Conservation (phyloP, 37 sponge, comb jelly and placozoan genomes). For the Spongia lamella region DNA sequence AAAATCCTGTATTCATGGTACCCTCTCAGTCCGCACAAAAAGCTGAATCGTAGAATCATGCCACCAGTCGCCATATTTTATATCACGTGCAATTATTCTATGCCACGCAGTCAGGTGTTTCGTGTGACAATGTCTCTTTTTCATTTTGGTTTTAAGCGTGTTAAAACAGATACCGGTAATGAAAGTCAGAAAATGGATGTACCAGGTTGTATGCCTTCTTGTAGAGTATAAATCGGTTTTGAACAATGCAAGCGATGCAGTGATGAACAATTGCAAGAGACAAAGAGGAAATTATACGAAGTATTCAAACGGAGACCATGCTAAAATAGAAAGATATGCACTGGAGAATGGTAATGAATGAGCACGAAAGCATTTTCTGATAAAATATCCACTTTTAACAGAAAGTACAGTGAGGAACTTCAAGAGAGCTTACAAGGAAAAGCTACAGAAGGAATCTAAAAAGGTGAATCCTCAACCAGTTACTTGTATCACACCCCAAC, state of each 20-base stretch:
- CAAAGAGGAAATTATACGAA: constrained; percentile 33
- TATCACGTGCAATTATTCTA: too few relatives aligned
- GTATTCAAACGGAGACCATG: constrained; percentile 21
- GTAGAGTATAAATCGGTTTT: constrained; percentile 11
- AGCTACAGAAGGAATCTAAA: constrained; percentile 11
- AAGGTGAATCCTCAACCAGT: constrained; percentile 30
- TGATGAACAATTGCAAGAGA: constrained; percentile 29
- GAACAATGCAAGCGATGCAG: background rate
- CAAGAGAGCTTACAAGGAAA: constrained; percentile 30
- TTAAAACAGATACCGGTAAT: background rate
- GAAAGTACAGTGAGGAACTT: constrained; percentile 40
- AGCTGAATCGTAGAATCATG: constrained; percentile 6
- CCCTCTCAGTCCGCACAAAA: constrained; percentile 36
- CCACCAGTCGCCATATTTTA: background rate
- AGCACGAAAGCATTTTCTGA: constrained; percentile 23
- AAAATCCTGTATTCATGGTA: constrained; percentile 21
- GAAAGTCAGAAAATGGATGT: too few relatives aligned
- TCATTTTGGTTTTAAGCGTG: constrained; percentile 31
- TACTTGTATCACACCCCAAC: background rate
- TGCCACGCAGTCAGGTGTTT: background rate
- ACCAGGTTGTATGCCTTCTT: constrained; percentile 24
- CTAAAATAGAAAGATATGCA: constrained; percentile 27
- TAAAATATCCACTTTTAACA: constrained; percentile 14
- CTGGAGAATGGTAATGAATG: constrained; percentile 33
- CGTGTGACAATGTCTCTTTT: constrained; percentile 22